Conservation (phyloP, 2,797 vertebrate species). For the Morus bassanus region DNA sequence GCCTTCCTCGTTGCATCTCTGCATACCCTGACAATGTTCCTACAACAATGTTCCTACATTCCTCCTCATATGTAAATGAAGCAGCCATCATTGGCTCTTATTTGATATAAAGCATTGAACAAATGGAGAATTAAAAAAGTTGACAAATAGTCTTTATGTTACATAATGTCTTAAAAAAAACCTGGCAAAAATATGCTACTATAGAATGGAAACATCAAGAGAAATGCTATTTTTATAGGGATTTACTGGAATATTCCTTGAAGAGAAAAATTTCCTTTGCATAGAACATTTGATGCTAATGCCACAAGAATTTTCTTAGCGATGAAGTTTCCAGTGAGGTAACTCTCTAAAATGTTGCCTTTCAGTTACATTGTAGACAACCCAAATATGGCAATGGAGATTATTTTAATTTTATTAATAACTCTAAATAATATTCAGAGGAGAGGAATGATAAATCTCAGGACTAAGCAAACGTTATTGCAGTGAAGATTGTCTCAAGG, state of each 20-base stretch:
- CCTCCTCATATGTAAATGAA: background rate
- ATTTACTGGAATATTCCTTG: slow-evolving; percentile 31
- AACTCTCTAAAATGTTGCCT: slow-evolving; percentile 24
- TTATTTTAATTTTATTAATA: slow-evolving; percentile 13
- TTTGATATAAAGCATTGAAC: background rate
- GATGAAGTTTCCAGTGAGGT: slow-evolving; percentile 39
- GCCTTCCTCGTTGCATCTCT: too few species aligned
- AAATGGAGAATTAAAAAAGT: background rate
- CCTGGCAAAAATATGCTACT: background rate
- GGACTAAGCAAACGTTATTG: background rate
- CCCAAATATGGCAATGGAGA: background rate
- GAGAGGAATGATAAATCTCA: background rate
- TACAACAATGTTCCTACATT: too few species aligned
- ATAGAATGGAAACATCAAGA: slow-evolving; percentile 26
- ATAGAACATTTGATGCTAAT: background rate
- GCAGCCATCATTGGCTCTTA: background rate
- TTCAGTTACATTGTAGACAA: slow-evolving; percentile 1
- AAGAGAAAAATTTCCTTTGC: slow-evolving; percentile 35
- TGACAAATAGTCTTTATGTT: background rate
- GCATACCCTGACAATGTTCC: too few species aligned
- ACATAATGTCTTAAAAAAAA: slow-evolving; percentile 12
- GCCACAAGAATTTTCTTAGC: slow-evolving; percentile 26
- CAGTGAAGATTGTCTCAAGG: background rate
- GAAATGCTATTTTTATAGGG: slow-evolving; percentile 1
- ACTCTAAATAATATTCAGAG: background rate